phyloP scores from a whole-genome alignment of 2,888 invertebrate genomes.

The Cacoxenus indagator region DNA sequence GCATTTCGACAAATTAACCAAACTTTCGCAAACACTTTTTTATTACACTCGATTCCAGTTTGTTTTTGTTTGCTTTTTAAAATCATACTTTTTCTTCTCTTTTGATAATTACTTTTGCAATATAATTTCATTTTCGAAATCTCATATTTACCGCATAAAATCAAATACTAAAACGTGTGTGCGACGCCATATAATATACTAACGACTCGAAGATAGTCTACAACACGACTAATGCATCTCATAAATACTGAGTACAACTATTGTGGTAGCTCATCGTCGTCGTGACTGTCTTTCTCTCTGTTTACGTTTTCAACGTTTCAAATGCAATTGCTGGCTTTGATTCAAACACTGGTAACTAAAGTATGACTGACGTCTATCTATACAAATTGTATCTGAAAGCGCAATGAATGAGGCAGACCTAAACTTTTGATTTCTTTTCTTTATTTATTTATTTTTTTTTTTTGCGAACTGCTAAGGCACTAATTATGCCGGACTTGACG shows the following conservation, averaged over 20 bases:
- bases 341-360: background rate
- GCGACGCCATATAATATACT: constrained; percentile 18
- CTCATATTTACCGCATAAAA: background rate
- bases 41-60: constrained; percentile 39
- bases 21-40: constrained; percentile 54
- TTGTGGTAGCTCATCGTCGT: background rate
- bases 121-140: constrained; percentile 11
- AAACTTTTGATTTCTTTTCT: background rate
- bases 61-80: background rate
- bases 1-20: constrained; percentile 39
- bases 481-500: background rate
- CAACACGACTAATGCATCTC: constrained; percentile 37
- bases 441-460: background rate
- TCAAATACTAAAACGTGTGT: background rate
- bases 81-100: background rate
- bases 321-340: background rate
- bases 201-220: constrained; percentile 40
- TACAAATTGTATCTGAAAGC: background rate
- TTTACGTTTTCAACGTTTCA: too few species aligned
- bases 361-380: background rate
- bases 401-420: background rate
- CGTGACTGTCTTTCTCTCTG: background rate
- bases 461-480: background rate
- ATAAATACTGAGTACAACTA: background rate
- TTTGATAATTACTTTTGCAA: background rate